phyloP scores from a whole-genome alignment of 2,888 invertebrate species.

The Diadegma fenestrale region DNA sequence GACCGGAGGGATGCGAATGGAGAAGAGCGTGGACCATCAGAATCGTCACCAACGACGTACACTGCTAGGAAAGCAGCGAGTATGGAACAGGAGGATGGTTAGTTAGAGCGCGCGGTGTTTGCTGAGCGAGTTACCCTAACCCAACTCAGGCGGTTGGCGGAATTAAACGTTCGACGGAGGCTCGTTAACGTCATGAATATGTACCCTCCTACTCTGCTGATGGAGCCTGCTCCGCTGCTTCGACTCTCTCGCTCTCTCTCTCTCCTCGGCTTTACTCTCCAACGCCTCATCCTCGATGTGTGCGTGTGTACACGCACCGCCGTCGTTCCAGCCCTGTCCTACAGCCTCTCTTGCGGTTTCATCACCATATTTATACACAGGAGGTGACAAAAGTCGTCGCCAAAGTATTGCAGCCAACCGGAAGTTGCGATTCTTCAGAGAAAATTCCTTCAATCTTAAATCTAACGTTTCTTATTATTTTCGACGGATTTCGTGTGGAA shows the following conservation, averaged over 20 bases:
- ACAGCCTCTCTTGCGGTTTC: constrained; percentile 23
- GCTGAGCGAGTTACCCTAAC: constrained; percentile 85
- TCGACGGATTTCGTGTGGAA: not conserved
- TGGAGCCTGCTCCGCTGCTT: constrained; percentile 29
- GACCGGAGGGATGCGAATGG: constrained; percentile 50
- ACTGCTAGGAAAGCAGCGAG: constrained; percentile 23
- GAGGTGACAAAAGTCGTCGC: not conserved
- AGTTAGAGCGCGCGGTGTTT: constrained; percentile 85
- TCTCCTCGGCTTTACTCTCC: constrained; percentile 44
- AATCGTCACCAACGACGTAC: constrained; percentile 47
- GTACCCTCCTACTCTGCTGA: constrained; percentile 83
- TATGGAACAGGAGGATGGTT: constrained; percentile 81
- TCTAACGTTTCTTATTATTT: not conserved
- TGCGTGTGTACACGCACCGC: constrained; percentile 17
- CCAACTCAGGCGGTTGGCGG: constrained; percentile 84
- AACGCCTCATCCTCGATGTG: constrained; percentile 10
- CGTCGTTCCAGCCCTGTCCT: constrained; percentile 2
- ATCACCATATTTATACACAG: constrained; percentile 5
- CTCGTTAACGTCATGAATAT: constrained; percentile 85
- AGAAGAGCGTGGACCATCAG: constrained; percentile 50
- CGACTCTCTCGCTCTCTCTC: constrained; percentile 7
- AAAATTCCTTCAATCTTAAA: not conserved
- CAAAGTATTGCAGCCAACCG: not conserved
- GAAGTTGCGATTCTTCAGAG: not conserved
- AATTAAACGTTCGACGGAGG: constrained; percentile 85